Evolutionary conservation across 2,888 invertebrate genomes (phyloP), one percentile per base, ranked within the genome.

Genomic region (Athrips mouffetella): DNA sequence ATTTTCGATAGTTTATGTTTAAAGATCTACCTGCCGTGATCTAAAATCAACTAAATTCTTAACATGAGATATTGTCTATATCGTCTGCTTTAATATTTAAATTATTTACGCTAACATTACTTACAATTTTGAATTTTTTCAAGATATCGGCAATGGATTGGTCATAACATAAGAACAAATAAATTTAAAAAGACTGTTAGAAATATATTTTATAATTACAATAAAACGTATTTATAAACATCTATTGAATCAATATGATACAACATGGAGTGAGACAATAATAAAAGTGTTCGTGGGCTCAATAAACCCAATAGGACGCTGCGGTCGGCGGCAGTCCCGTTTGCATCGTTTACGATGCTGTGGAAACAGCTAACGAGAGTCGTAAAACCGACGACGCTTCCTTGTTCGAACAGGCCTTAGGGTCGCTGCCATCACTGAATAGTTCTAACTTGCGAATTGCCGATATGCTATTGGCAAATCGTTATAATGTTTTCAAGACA

Each of bases 371-470:
- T 51, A 54, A 55, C 55, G 51, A 54, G 51, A 42, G 45, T 45
- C 51, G 53, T 59, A 59, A 59, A 59, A 48, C 53, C 52, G 37
- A 31, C 49, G 40, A 49, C 50, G 49, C 54, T 48, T 54, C 40
- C 50, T 52, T 48, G 50, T 51, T 47, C 20, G 33, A 33, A 29
- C 39, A 47, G 31, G 45, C 45, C 46, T 16, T 16, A 20, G 41
- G 18, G 37, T 15, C 27, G 8, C 20, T 15, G 5, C 1, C 16
- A 8, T 20, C 10, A 23, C 23, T 2, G 8, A 1, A 40, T 40
- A 10, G 10, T 27, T 27, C 27, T 8, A 27, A 27, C n/a, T 7
- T 8, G 7, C 27, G 27, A 27, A 27, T 27, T 27, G 27, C 2
- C n/a, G 27, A 2, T 27, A 27, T 10, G 2, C 7, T 5, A 27